These are phyloP conservation scores for Cephalopholis sonnerati DNA, from an alignment of 2,113 vertebrate species.

Conservation along the genomic window DNA sequence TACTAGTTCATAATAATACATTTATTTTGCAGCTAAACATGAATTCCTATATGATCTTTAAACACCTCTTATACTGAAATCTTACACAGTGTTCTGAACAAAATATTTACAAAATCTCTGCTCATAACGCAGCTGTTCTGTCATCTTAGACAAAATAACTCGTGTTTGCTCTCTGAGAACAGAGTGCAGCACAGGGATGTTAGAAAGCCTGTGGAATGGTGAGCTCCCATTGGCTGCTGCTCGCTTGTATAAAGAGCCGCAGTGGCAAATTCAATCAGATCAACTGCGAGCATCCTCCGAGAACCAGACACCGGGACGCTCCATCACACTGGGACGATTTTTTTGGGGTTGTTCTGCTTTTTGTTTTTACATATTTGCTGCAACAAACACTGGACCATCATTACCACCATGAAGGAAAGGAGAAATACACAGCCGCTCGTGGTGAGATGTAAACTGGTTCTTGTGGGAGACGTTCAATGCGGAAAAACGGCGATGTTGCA, in stretches of 20 bases:
- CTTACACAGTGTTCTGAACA: not conserved
- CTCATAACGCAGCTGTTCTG: not conserved
- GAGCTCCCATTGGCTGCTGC: slow-evolving; percentile 80
- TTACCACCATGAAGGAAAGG: slow-evolving; percentile 92
- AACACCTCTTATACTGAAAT: not conserved
- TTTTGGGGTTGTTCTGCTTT: slow-evolving; percentile 2
- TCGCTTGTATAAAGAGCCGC: slow-evolving; percentile 77
- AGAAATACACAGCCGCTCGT: slow-evolving; percentile 90
- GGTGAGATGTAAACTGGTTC: slow-evolving; percentile 95
- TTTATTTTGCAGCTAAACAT: not conserved
- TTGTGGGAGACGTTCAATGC: slow-evolving; percentile 96
- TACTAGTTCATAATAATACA: not conserved
- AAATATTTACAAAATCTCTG: not conserved
- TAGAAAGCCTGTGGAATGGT: slow-evolving; percentile 52
- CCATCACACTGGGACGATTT: slow-evolving; percentile 21
- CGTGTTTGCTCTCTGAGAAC: slow-evolving; percentile 17
- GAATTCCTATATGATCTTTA: too few species aligned
- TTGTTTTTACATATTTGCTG: slow-evolving; percentile 21
- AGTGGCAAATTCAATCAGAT: slow-evolving; percentile 80
- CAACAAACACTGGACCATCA: not conserved
- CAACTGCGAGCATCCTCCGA: slow-evolving; percentile 70
- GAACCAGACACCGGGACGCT: not conserved
- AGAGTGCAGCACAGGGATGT: slow-evolving; percentile 44
- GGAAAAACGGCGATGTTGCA: slow-evolving; percentile 98
- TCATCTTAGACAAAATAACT: slow-evolving; percentile 17